Base-by-base conservation (phyloP, 2,888 invertebrate species). In the Drosophila nigricruria region DNA sequence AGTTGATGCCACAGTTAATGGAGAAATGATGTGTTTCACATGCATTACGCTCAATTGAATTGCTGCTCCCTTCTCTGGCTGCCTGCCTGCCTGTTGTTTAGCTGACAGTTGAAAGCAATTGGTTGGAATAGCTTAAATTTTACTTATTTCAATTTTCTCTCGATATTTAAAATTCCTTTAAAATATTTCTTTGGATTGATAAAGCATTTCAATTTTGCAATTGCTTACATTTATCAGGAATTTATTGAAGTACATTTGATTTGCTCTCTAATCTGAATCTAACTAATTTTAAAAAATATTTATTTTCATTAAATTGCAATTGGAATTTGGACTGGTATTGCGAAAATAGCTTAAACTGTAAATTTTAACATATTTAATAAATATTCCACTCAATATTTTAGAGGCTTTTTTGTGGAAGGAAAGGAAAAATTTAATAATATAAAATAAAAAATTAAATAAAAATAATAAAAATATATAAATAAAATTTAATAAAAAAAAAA, bases 1-100 rank as follows among this genome's bases (percentile, higher is more conserved):
- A 34, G 30, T 30, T 57, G 47, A 42, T 62, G 73, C 38, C 47
- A 60, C 36, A 66, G 60, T 60, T 66, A 72, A 65, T 59, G 59
- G 32, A 43, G 40, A 69, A 70, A 58, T 61, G 30, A 50, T 43
- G 53, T 59, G 30, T 38, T 12, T 59, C 59, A 12, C 56, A 59
- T 60, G 40, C 63, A 58, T 45, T 57, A 30, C 47, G 38, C 18
- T 59, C 16, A 47, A 45, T 47, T 54, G 52, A 14, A 14, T 34
- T 20, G 1, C 9, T 16, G 6, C 14, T 6, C 2, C 9, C 27
- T 12, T 5, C 25, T 25, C 5, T 25, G 25, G 10, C 47, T 30
- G n/a, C n/a, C 38, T 49, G 10, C 30, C 47, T 30, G 47, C 10
- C n/a, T 3, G 0, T 23, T 38, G 36, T 20, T 40, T n/a, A 30